Evolutionary conservation across 2,113 vertebrate genomes (phyloP).

Genomic region (Aptenodytes forsteri): DNA sequence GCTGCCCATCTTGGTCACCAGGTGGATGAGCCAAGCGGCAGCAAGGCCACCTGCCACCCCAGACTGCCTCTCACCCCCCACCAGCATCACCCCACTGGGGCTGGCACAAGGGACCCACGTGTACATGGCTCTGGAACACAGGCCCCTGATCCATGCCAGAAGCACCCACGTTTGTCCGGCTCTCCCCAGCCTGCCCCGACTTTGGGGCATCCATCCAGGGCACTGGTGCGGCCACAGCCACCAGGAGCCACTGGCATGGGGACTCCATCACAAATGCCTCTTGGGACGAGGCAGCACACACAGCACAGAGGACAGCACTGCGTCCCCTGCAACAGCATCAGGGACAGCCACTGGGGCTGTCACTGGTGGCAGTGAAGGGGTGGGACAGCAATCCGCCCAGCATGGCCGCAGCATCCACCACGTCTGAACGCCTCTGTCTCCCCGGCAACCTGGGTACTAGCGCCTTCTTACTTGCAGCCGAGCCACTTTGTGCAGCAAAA

Average conservation of each 20-base stretch:
- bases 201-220: background rate
- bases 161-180: accelerated
- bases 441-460: conserved; percentile 63
- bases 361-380: background rate
- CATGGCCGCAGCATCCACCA: background rate
- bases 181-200: background rate
- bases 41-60: background rate
- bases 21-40: background rate
- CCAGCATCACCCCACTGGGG: background rate
- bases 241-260: background rate
- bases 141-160: background rate
- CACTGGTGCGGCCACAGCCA: background rate
- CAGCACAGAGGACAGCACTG: background rate
- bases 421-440: conserved; percentile 56
- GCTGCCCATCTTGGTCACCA: background rate
- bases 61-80: background rate
- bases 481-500: background rate
- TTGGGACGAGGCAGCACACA: background rate
- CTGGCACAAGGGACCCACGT: background rate
- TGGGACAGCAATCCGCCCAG: background rate
- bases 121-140: accelerated
- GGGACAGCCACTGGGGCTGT: background rate
- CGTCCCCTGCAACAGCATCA: background rate
- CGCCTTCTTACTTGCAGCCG: background rate
- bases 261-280: background rate